These are phyloP conservation scores for Drosophila robusta DNA, from an alignment of 2,888 invertebrate species.

Conservation along the genomic window DNA sequence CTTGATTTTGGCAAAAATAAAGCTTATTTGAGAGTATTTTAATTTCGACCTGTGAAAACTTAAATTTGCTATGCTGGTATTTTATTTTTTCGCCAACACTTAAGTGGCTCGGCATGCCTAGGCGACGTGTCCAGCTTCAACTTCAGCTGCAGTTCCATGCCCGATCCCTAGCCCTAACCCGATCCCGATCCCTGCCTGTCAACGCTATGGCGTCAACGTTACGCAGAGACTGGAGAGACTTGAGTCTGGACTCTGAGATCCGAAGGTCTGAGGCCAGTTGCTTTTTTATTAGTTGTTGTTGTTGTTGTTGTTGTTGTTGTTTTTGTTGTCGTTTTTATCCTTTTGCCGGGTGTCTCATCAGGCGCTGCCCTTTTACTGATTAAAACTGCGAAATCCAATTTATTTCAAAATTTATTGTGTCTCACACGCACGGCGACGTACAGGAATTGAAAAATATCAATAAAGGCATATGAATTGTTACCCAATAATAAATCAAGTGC, in stretches of 20 bases:
- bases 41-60: background rate
- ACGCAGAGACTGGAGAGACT: constrained; percentile 10
- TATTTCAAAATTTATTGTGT: constrained; percentile 81
- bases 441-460: constrained; percentile 78
- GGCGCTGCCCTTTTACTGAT: constrained; percentile 70
- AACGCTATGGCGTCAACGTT: constrained; percentile 56
- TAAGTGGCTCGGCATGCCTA: constrained; percentile 70
- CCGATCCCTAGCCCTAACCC: constrained; percentile 21
- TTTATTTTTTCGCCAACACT: constrained; percentile 57
- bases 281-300: constrained; percentile 6
- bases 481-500: constrained; percentile 79
- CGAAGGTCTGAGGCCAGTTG: constrained; percentile 40
- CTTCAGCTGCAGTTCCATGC: constrained; percentile 35
- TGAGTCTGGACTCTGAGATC: constrained; percentile 22
- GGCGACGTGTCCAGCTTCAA: constrained; percentile 52
- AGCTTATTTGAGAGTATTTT: constrained; percentile 19
- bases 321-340: constrained; percentile 20
- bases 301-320: constrained; percentile 1
- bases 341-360: constrained; percentile 51
- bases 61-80: constrained; percentile 33
- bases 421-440: constrained; percentile 75
- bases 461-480: constrained; percentile 81
- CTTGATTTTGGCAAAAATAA: background rate
- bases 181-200: constrained; percentile 36
- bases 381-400: constrained; percentile 81